Base-by-base conservation (phyloP, 2,888 invertebrate species). In the Drosophila kokeensis region DNA sequence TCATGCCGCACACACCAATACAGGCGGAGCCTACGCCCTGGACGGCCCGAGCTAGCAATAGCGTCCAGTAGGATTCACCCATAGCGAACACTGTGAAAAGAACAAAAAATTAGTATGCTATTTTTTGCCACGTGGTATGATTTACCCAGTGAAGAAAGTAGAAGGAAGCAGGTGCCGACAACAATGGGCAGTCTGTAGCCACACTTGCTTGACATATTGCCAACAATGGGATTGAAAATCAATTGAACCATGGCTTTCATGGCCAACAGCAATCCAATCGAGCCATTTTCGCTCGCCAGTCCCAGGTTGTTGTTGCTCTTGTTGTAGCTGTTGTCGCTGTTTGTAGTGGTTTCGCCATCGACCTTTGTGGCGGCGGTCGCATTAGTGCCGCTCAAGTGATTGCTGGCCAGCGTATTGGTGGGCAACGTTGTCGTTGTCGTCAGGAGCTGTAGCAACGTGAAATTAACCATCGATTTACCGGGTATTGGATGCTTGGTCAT, bases 21-120 rank as follows among this genome's bases (percentile, higher is more conserved):
- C 96, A 96, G 0, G 97, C 96, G 2, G 97, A 97, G 13, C 96
- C 96, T 62, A 97, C 93, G 1, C 97, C 97, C 91, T 97, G 97
- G 21, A 97, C 92, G 58, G 96, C 96, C 72, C 97, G 94, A 0
- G 97, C 97, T 55, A 96, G 85, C 77, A 97, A 94, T 73, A 97
- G 93, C 5, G 95, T 93, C 65, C 94, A 93, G 92, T 96, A 97
- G 3, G 95, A 95, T 89, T 95, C 95, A 2, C 96, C 96, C 81
- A 96, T 94, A 3, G 96, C 96, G 93, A 96, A 97, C 71, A 96
- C 97, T 97, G 67, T 21, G 8, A 34, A 70, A 72, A 40, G 34
- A 55, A 66, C 60, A 52, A 71, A 61, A 62, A 65, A 65, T 72
- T 66, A 60, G 27, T 61, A 36, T 49, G 29, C 53, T 61, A 48